Conservation (phyloP, 2,113 vertebrate species). For the Alligator mississippiensis region DNA sequence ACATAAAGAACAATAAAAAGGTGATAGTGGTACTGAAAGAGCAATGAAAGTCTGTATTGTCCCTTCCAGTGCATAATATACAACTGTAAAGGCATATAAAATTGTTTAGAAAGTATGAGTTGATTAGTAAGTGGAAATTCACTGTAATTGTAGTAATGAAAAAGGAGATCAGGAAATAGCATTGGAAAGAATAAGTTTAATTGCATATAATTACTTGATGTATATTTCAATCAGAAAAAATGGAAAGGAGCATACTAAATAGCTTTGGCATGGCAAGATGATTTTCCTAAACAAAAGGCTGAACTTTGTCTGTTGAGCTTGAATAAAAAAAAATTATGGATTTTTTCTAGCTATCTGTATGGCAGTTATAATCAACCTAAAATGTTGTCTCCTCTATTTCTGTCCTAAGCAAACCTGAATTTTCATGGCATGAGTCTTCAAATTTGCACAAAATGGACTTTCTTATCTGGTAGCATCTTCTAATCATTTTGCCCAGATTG, state of each 20-base stretch:
- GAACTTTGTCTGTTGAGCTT: not conserved
- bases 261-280: not conserved
- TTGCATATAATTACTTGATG: slow-evolving; percentile 29
- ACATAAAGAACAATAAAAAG: not conserved
- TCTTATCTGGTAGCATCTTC: not conserved
- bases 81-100: not conserved
- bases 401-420: not conserved
- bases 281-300: slow-evolving; percentile 6
- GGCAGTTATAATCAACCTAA: not conserved
- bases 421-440: rapidly evolving
- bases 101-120: not conserved
- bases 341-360: not conserved
- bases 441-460: not conserved
- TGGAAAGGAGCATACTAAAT: not conserved
- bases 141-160: slow-evolving; percentile 1
- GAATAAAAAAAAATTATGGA: not conserved
- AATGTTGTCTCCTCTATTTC: not conserved
- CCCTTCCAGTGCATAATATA: not conserved
- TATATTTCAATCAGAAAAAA: slow-evolving; percentile 8
- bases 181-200: slow-evolving; percentile 22
- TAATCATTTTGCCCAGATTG: not conserved
- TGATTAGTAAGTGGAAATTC: slow-evolving; percentile 24
- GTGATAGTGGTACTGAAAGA: not conserved
- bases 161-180: slow-evolving; percentile 21
- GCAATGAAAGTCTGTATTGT: not conserved